These are phyloP conservation scores for Poeciliopsis turneri DNA, from an alignment of 2,797 vertebrate genomes.

Conservation along the genomic window DNA sequence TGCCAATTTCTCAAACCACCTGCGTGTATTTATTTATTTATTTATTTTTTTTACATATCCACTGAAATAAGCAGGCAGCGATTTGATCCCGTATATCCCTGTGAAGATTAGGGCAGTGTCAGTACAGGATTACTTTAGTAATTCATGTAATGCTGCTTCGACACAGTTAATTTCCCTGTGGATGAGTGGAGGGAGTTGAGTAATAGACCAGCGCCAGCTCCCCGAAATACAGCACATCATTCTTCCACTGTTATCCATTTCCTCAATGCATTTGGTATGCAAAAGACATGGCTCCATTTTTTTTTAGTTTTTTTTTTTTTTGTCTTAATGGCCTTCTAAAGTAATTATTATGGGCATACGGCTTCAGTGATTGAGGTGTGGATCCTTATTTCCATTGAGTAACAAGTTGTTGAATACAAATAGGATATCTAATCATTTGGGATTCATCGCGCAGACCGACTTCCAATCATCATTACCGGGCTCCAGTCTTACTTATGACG, in stretches of 20 bases:
- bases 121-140: slow-evolving; percentile 76
- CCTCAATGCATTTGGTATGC: slow-evolving; percentile 56
- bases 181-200: slow-evolving; percentile 63
- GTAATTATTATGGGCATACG: slow-evolving; percentile 53
- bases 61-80: slow-evolving; percentile 60
- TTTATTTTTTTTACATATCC: slow-evolving; percentile 23
- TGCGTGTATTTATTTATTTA: slow-evolving; percentile 34
- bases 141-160: slow-evolving; percentile 77
- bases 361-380: slow-evolving; percentile 49
- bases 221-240: slow-evolving; percentile 55
- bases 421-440: slow-evolving; percentile 43
- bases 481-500: slow-evolving; percentile 21
- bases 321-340: slow-evolving; percentile 43
- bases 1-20: slow-evolving; percentile 44
- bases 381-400: slow-evolving; percentile 32
- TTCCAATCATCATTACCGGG: slow-evolving; percentile 39
- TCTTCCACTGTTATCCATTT: slow-evolving; percentile 37
- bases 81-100: slow-evolving; percentile 70
- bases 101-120: slow-evolving; percentile 68
- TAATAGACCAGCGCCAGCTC: slow-evolving; percentile 49
- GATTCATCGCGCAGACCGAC: slow-evolving; percentile 36
- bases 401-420: slow-evolving; percentile 53
- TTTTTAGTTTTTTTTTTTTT: slow-evolving; percentile 1
- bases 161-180: slow-evolving; percentile 77
- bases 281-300: slow-evolving; percentile 37